Conservation (phyloP, 2,888 invertebrate genomes). For the Drosophila neoperkinsi region DNA sequence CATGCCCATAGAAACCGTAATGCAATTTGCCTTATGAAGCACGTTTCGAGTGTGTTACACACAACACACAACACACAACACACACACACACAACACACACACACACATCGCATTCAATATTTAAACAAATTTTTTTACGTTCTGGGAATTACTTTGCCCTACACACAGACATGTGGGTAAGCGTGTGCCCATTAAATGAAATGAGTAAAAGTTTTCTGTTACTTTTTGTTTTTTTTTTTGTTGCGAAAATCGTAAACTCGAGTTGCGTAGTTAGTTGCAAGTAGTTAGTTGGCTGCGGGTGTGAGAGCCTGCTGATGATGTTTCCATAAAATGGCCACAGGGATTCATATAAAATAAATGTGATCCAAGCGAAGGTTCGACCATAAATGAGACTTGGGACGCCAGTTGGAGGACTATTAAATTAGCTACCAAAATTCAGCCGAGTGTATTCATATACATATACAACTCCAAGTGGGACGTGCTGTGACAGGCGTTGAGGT, state of each 20-base stretch:
- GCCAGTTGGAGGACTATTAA: slow-evolving; percentile 24
- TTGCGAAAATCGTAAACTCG: neutral
- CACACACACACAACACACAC: slow-evolving; percentile 7
- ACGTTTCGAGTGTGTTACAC: slow-evolving; percentile 23
- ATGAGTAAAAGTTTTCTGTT: slow-evolving; percentile 18
- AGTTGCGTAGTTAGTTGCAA: neutral
- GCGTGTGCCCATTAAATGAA: slow-evolving; percentile 34
- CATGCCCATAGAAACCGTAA: neutral
- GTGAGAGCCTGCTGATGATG: slow-evolving; percentile 49
- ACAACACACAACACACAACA: slow-evolving; percentile 15
- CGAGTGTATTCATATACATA: neutral
- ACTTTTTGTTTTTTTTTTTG: neutral
- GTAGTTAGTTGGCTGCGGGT: neutral
- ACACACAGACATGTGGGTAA: slow-evolving; percentile 1
- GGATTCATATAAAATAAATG: slow-evolving; percentile 60
- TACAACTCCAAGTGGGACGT: neutral
- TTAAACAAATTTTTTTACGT: slow-evolving; percentile 27
- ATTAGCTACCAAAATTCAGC: slow-evolving; percentile 40
- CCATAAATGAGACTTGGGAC: slow-evolving; percentile 46
- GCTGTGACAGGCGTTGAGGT: too few species aligned
- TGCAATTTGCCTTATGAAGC: slow-evolving; percentile 39
- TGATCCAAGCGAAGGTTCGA: slow-evolving; percentile 21
- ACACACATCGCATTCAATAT: slow-evolving; percentile 44
- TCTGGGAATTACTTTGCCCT: slow-evolving; percentile 6
- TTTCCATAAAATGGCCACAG: slow-evolving; percentile 64